phyloP scores from a whole-genome alignment of 2,888 invertebrate genomes.

The Drosophila anomalata region DNA sequence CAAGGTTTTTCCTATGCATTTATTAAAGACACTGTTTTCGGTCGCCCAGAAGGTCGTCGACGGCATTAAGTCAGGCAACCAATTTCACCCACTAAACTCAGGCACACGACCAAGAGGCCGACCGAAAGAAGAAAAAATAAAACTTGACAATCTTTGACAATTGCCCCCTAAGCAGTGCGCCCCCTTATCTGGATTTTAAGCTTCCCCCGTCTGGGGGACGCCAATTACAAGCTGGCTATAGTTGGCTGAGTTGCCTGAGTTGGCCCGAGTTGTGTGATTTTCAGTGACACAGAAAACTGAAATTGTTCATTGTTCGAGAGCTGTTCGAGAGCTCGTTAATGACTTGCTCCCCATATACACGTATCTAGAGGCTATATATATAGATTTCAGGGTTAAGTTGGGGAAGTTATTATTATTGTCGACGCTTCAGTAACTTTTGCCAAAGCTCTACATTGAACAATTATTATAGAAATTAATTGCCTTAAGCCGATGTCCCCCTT shows the following conservation, averaged over 20 bases:
- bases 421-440: constrained; percentile 81
- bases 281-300: constrained; percentile 83
- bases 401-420: constrained; percentile 72
- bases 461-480: constrained; percentile 76
- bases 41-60: constrained; percentile 32
- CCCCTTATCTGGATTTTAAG: constrained; percentile 16
- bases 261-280: constrained; percentile 77
- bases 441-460: constrained; percentile 76
- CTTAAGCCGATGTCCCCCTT: constrained; percentile 57
- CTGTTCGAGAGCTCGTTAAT: constrained; percentile 56
- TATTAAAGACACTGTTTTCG: constrained; percentile 31
- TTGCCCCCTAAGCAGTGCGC: constrained; percentile 26
- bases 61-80: constrained; percentile 46
- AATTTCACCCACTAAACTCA: constrained; percentile 55
- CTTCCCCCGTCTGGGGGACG: constrained; percentile 30
- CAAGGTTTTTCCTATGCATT: constrained; percentile 53
- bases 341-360: constrained; percentile 57
- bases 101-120: constrained; percentile 44
- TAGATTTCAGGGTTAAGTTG: constrained; percentile 79
- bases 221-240: constrained; percentile 69
- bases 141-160: constrained; percentile 52
- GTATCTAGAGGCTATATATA: constrained; percentile 33
- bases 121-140: constrained; percentile 3
- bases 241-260: constrained; percentile 67
- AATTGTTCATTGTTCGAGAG: constrained; percentile 80